Percentiles rank a stretch among this genome's conserved stretches.
phyloP scores from a whole-genome alignment of 1,140 invertebrate species.

The Bradysia coprophila region DNA sequence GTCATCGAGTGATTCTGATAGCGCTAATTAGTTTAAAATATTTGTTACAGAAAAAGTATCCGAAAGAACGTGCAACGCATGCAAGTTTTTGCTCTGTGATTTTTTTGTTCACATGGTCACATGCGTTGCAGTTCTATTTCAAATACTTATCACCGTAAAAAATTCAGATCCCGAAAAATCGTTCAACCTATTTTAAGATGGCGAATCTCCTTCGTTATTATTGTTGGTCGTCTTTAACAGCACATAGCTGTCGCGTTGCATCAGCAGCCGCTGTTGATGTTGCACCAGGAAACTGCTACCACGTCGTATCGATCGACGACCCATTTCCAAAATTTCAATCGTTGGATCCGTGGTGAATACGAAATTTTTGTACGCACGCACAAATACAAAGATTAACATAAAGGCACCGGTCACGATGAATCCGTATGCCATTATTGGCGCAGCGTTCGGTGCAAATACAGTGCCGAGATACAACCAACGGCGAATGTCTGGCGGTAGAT shows the following conservation, averaged over 20 bases:
- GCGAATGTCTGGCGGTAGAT: constrained; percentile 51
- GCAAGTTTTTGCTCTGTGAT: too few species aligned
- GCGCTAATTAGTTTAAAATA: too few species aligned
- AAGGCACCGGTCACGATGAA: constrained; percentile 45
- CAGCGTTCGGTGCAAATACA: constrained; percentile 45
- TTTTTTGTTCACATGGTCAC: too few species aligned
- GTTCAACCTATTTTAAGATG: too few species aligned
- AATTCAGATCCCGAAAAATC: too few species aligned
- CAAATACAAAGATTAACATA: constrained; percentile 39
- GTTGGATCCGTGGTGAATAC: constrained; percentile 44
- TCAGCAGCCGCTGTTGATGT: constrained; percentile 40
- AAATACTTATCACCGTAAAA: too few species aligned
- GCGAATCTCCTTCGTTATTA: too few species aligned
- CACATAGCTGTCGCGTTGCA: constrained; percentile 34
- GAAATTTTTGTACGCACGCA: constrained; percentile 53
- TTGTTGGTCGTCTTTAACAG: constrained; percentile 21
- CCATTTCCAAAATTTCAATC: constrained; percentile 54
- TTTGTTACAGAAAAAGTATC: too few species aligned
- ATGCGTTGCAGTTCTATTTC: too few species aligned
- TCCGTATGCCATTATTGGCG: constrained; percentile 47
- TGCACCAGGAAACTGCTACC: constrained; percentile 49
- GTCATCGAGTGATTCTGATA: too few species aligned
- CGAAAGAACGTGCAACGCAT: too few species aligned
- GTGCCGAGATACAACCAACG: constrained; percentile 60
- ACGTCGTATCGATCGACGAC: constrained; percentile 44